Conservation (phyloP, 2,888 invertebrate species). For the Tuta absoluta region DNA sequence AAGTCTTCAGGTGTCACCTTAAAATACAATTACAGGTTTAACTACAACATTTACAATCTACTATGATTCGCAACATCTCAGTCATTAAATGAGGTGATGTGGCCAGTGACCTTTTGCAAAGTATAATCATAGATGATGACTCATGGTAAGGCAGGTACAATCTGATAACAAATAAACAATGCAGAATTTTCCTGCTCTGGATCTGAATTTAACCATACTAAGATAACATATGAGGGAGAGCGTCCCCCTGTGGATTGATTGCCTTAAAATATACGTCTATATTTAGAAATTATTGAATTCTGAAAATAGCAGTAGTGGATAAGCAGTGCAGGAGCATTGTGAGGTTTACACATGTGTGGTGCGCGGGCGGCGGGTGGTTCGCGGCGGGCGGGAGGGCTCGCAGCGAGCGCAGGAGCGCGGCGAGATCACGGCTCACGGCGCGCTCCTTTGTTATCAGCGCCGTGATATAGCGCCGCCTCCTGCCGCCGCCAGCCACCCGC, state of each 20-base stretch:
- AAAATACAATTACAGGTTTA: constrained; percentile 54
- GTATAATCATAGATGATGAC: constrained; percentile 73
- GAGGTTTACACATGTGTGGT: constrained; percentile 43
- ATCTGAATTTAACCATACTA: constrained; percentile 27
- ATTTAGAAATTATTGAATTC: constrained; percentile 76
- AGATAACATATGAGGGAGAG: constrained; percentile 52
- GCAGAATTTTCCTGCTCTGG: constrained; percentile 40
- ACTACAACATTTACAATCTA: constrained; percentile 31
- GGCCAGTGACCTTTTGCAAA: constrained; percentile 72
- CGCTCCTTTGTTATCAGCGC: constrained; percentile 79
- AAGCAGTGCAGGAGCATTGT: constrained; percentile 46
- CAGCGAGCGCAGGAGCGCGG: constrained; percentile 40
- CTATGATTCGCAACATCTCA: constrained; percentile 52
- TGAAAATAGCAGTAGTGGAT: constrained; percentile 72
- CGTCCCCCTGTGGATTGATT: constrained; percentile 67
- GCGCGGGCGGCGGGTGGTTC: constrained; percentile 38
- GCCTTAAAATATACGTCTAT: constrained; percentile 71
- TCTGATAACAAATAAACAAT: constrained; percentile 62
- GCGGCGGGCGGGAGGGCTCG: constrained; percentile 35
- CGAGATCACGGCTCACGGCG: constrained; percentile 47
- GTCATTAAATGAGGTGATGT: constrained; percentile 63
- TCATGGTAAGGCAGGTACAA: constrained; percentile 55
- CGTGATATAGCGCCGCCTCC: constrained; percentile 52
- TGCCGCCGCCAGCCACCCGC: constrained; percentile 55
- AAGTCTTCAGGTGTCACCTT: constrained; percentile 89